These are phyloP conservation scores for Zaprionus tsacasi DNA, from an alignment of 1,140 invertebrate species.

Conservation along the genomic window DNA sequence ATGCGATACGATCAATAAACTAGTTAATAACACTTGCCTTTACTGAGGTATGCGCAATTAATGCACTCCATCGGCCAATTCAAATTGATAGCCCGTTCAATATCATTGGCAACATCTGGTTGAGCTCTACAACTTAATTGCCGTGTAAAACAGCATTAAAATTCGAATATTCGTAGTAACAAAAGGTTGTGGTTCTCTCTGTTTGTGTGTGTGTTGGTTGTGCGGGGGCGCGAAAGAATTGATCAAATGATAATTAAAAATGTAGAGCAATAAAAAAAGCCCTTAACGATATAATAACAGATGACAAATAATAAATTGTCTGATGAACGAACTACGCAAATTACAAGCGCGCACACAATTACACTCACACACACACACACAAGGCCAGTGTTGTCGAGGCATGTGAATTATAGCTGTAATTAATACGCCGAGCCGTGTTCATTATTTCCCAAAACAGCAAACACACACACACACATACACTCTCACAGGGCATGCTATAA, in stretches of 20 bases:
- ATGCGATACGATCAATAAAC: conserved; percentile 16
- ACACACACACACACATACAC: conserved; percentile 2
- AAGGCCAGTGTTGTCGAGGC: conserved; percentile 46
- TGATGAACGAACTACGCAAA: conserved; percentile 60
- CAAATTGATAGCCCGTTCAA: conserved; percentile 36
- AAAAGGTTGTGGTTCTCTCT: neutral
- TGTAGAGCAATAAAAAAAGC: conserved; percentile 68
- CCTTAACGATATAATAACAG: conserved; percentile 81
- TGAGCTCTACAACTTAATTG: conserved; percentile 68
- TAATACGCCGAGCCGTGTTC: conserved; percentile 73
- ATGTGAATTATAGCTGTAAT: conserved; percentile 76
- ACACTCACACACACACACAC: neutral
- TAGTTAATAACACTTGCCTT: conserved; percentile 33
- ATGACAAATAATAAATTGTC: conserved; percentile 81
- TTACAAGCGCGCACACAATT: conserved; percentile 39
- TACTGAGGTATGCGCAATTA: conserved; percentile 28
- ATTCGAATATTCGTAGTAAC: conserved; percentile 23
- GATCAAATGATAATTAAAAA: conserved; percentile 82
- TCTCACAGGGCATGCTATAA: conserved; percentile 15
- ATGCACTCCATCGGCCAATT: conserved; percentile 31
- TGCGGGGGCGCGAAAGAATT: conserved; percentile 21
- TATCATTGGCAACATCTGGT: conserved; percentile 41
- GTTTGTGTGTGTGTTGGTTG: too few species aligned
- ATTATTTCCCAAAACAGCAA: conserved; percentile 61
- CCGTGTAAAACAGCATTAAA: conserved; percentile 69